Evolutionary conservation across 2,113 vertebrate genomes (phyloP), one percentile per base, ranked within the genome.

Genomic region (Ceuthmochares aereus): DNA sequence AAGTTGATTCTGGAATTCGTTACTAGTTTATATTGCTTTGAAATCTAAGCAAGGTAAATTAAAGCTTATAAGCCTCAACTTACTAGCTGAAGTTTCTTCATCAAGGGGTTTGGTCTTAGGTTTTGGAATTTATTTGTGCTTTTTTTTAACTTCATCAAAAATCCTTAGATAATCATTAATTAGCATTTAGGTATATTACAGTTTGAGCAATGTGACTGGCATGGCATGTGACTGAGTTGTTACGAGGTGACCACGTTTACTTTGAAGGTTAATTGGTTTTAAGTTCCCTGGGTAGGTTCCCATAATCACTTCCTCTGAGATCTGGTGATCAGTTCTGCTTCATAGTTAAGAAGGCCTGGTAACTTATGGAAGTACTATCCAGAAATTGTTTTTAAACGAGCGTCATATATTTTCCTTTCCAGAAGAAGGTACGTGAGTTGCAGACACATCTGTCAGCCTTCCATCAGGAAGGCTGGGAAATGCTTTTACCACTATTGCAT

Each of bases 221-320:
- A 4, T 55, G 16, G 23, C 84, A 69, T 67, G 56, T 91, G 89
- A 89, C 84, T 76, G 70, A 80, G 70, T 84, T 19, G 15, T 93
- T 96, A 87, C 0, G 3, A 72, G 40, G 70, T 93, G 69, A 90
- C 66, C 60, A 43, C 0, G 1, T 67, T 84, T 51, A 56, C 74
- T 94, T 83, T 91, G 81, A 83, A 96, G 74, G 81, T 90, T 96
- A 97, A 93, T 95, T 85, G 43, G 36, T 81, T 94, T 62, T 30
- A 34, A 86, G 80, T 80, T 96, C 55, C 30, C 15, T 45, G 14
- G 60, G 76, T 58, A 78, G 34, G 69, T 89, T 96, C 49, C 54
- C 32, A 2, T 94, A 96, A 92, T 91, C 32, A 86, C 90, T 90
- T 94, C 75, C 67, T 86, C 81, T 85, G 81, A 90, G 84, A 87